These are phyloP conservation scores for Lontra canadensis DNA, from an alignment of 2,113 vertebrate genomes.

Conservation along the genomic window DNA sequence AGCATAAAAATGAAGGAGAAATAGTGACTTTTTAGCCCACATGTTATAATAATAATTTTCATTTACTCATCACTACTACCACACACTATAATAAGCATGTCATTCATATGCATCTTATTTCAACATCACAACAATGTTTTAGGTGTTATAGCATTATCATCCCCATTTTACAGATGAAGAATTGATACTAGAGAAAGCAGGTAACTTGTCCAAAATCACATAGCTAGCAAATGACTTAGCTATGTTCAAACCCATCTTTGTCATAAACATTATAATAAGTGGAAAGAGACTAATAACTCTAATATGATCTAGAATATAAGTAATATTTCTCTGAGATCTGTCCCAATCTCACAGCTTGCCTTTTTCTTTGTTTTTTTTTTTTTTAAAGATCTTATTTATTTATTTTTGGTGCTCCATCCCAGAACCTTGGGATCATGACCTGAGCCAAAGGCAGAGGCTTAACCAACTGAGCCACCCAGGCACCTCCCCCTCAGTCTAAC, in stretches of 20 bases:
- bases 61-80: not conserved
- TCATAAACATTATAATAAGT: not conserved
- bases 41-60: not conserved
- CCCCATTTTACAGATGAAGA: not conserved
- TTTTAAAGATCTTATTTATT: no score
- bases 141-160: not conserved
- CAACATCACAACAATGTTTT: not conserved
- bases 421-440: no score
- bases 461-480: no score
- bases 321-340: slow-evolving; percentile 18
- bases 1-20: not conserved
- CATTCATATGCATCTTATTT: not conserved
- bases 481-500: not conserved
- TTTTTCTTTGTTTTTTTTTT: no score
- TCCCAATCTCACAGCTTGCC: not conserved
- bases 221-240: not conserved
- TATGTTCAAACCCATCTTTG: not conserved
- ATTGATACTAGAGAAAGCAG: not conserved
- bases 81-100: not conserved
- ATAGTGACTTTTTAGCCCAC: not conserved
- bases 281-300: not conserved
- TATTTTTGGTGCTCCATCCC: no score
- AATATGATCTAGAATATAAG: not conserved
- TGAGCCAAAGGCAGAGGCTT: no score
- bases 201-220: not conserved